phyloP scores from a whole-genome alignment of 1,140 invertebrate genomes.

The Drosophila neocordata region DNA sequence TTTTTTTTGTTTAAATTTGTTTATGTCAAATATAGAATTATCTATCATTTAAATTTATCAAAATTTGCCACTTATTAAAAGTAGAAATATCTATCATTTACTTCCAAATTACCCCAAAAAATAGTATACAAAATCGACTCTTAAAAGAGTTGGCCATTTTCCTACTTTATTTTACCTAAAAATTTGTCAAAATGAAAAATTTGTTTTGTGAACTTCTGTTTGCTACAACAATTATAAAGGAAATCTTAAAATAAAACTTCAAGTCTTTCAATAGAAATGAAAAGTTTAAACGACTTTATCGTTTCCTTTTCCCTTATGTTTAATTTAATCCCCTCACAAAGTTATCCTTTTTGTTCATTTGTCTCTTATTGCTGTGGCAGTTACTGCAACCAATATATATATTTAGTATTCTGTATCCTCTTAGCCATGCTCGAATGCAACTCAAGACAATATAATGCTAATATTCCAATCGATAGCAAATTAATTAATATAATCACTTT shows the following conservation, averaged over 20 bases:
- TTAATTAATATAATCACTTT: slow-evolving; percentile 75
- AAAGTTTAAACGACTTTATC: background rate
- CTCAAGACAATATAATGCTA: slow-evolving; percentile 54
- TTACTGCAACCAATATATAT: slow-evolving; percentile 23
- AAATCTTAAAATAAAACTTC: background rate
- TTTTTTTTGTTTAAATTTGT: too few species aligned
- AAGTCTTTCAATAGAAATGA: background rate
- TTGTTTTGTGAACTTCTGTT: too few species aligned
- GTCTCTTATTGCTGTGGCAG: background rate
- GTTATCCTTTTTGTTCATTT: background rate
- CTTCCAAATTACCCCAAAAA: too few species aligned
- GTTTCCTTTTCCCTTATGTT: background rate
- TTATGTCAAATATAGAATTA: too few species aligned
- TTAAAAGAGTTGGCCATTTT: too few species aligned
- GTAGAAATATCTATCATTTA: too few species aligned
- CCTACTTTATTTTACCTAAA: too few species aligned
- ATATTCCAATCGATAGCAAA: slow-evolving; percentile 65
- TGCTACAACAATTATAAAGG: too few species aligned
- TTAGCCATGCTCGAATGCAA: slow-evolving; percentile 41
- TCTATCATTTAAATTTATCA: too few species aligned
- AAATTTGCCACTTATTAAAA: too few species aligned
- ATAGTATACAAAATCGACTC: too few species aligned
- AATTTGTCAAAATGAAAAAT: too few species aligned
- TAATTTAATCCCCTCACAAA: background rate
- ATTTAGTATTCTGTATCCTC: slow-evolving; percentile 35